Percentiles rank a stretch among this genome's conserved stretches.
Evolutionary conservation across 1,140 invertebrate genomes (phyloP).

Genomic region (Euura saliciscinereae): DNA sequence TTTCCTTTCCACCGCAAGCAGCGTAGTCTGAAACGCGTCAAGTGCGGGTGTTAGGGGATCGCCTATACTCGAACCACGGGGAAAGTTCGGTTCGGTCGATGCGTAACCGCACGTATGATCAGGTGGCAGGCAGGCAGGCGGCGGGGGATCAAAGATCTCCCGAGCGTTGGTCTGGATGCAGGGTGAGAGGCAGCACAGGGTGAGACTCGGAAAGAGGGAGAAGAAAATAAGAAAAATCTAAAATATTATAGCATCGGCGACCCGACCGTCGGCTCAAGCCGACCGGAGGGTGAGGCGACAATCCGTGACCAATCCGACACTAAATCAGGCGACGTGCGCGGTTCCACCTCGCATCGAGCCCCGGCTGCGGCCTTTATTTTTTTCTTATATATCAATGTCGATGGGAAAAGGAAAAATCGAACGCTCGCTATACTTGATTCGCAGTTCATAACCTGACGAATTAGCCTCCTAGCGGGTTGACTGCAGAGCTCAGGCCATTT

Average conservation of each 20-base stretch:
- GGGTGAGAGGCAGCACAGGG: conserved; percentile 18
- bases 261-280: conserved; percentile 15
- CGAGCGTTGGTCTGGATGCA: conserved; percentile 20
- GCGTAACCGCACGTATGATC: conserved; percentile 5
- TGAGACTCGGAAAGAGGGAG: conserved; percentile 14
- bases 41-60: no score
- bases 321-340: conserved; percentile 50
- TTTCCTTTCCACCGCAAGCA: no score
- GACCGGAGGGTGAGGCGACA: conserved; percentile 46
- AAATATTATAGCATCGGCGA: conserved; percentile 29
- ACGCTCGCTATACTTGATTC: no score
- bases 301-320: conserved; percentile 53
- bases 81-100: background rate
- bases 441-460: no score
- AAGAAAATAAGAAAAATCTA: conserved; percentile 10
- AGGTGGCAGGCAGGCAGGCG: conserved; percentile 11
- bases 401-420: no score
- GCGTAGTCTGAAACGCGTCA: no score
- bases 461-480: no score
- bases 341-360: background rate
- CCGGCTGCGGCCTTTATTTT: no score
- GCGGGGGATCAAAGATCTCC: background rate
- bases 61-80: no score
- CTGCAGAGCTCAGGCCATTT: no score
- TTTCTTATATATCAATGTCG: no score